Evolutionary conservation across 2,888 invertebrate species (phyloP), one percentile per base, ranked within the genome.

Genomic region (Aphodius sticticus): DNA sequence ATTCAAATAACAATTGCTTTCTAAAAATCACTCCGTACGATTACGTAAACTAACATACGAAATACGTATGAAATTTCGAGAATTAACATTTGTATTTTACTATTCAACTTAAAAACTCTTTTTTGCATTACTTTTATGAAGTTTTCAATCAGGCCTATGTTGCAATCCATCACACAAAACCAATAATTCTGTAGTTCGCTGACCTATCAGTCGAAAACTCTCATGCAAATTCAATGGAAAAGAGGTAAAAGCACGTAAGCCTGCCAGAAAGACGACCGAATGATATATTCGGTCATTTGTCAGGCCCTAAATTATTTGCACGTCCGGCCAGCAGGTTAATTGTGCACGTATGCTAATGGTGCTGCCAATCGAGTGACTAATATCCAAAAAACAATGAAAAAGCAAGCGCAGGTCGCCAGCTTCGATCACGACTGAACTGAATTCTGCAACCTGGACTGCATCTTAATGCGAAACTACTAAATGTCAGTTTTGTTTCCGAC

Each of bases 221-320:
- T 78, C 53, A 78, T 78, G 78, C 72, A 78, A 78, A 78, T 78
- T 69, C 16, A 53, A 16, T 71, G 78, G 16, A 78, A 78, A 78
- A 14, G 38, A 71, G 78, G 71, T 72, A 78, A 78, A 71, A 26
- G 26, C 26, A 78, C 70, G 53, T 36, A 78, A 15, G 72, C 74
- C 74, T 6, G 37, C 35, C 37, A 74, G n/a, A 12, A 35, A 37
- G 36, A 74, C 35, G 36, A 36, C 74, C 37, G 53, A 72, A 78
- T 78, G 78, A 78, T 78, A 71, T 78, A 78, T 78, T 78, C 53
- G 16, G 14, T 69, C 38, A 78, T 78, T 78, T 78, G 78, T 78
- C 78, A 71, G 35, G 71, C 6, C n/a, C 35, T 69, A 77, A 77
- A 77, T 77, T 77, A 69, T 69, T 69, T 35, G 16, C 12, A 26